Conservation (phyloP, 2,113 vertebrate genomes). For the Zosterops japonicus region DNA sequence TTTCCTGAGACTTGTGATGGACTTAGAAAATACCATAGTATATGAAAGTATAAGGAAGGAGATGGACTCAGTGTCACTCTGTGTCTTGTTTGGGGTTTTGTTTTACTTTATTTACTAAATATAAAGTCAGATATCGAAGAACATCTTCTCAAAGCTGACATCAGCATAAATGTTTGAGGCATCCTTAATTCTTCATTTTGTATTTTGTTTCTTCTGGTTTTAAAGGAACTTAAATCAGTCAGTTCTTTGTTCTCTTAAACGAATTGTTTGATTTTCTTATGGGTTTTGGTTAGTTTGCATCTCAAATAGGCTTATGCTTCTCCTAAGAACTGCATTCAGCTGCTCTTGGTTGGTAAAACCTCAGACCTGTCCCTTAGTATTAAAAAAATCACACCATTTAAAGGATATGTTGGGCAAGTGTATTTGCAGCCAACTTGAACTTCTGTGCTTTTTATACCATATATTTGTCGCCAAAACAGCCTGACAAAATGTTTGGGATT, state of each 20-base stretch:
- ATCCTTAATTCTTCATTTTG: background rate
- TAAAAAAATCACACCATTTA: background rate
- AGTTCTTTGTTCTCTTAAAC: background rate
- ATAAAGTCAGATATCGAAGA: background rate
- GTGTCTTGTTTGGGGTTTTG: background rate
- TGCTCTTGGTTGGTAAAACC: background rate
- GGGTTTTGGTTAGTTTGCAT: background rate
- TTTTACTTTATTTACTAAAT: background rate
- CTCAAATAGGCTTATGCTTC: background rate
- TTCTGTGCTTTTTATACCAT: background rate
- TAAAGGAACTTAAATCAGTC: background rate
- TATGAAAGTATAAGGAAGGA: background rate
- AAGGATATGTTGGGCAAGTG: background rate
- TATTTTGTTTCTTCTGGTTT: background rate
- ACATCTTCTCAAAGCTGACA: background rate
- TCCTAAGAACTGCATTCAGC: background rate
- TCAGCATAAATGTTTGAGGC: background rate
- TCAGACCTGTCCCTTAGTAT: background rate
- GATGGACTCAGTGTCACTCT: background rate
- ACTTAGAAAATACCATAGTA: background rate
- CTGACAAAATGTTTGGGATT: background rate
- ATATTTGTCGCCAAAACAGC: background rate
- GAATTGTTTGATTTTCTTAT: background rate
- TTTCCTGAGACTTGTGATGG: background rate
- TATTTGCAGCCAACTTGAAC: background rate